Base-by-base conservation (phyloP, 2,888 invertebrate genomes). In the Callyntrura guangdongensis region DNA sequence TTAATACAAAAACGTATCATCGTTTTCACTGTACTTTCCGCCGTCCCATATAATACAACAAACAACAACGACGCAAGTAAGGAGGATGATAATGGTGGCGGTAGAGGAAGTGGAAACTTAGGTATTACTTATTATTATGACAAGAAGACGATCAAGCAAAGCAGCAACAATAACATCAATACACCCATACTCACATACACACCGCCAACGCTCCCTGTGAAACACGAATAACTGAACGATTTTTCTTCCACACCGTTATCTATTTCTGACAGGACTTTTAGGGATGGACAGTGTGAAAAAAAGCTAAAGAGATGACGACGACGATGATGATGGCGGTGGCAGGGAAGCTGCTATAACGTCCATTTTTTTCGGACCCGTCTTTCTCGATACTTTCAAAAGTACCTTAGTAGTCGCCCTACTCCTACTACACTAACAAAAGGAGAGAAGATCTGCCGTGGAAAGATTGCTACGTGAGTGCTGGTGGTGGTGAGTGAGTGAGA, bases 231-330 rank as follows among this genome's bases (percentile, higher is more conserved):
- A 84, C 83, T 92, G 91, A 93, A 93, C 93, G 93, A 94, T 94
- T 94, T 94, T 93, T 94, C 93, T 93, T 93, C 93, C 93, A 93
- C 91, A 92, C 92, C 92, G 93, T 94, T 94, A 94, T 94, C 94
- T 93, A 92, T 90, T 94, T 92, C 93, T 94, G 94, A 94, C 94
- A 94, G 94, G 93, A 92, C 93, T 89, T 86, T 85, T 89, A 86
- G 86, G 87, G 79, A 85, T 59, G 20, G 81, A 79, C 86, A 81
- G 77, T 59, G 89, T 64, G 86, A 79, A 61, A 90, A 79, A 83
- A 85, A 49, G 22, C 20, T 27, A 81, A 45, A 22, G 25, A 74
- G 59, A 11, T 11, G 79, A n/a, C n/a, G n/a, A n/a, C n/a, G n/a
- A 14, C 1, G 47, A 74, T 74, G 74, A 49, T 74, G 61, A 84